Evolutionary conservation across 2,113 vertebrate genomes (phyloP), one percentile per base, ranked within the genome.

Genomic region (Delphinapterus leucas): DNA sequence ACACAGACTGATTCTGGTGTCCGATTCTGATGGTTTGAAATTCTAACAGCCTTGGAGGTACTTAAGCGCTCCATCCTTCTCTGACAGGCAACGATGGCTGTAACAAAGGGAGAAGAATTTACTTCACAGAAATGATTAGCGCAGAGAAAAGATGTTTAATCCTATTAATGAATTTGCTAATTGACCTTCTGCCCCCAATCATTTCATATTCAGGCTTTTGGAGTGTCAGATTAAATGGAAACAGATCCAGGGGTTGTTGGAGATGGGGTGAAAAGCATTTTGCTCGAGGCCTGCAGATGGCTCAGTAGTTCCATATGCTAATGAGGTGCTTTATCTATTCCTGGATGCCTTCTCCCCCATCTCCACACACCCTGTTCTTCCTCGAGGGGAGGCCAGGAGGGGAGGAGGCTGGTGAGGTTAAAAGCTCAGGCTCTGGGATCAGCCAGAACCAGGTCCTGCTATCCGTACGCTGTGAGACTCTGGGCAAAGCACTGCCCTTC

Each of bases 161-260:
- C 97, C 86, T 96, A 93, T 96, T 98, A 97, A 97, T 93, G 93
- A 97, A 96, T 97, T 71, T 89, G 84, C 79, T 96, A 96, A 97
- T 96, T 97, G 97, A 92, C 89, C 96, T 97, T 97, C 83, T 96
- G 93, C 97, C 92, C 97, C 74, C 89, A 96, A 36, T 96, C 97
- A 95, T 95, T 93, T 96, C 97, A 90, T 73, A 76, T 5, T n/a
- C 88, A n/a, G 67, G 96, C 87, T 80, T 96, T 38, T 53, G 79
- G 60, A 31, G 90, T 6, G 63, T 76, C 86, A 81, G 92, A 92
- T 49, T 6, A 92, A 93, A 93, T n/a, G 74, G 80, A 95, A 83
- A 88, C 31, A 84, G 97, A 95, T 49, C 44, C 80, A 77, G 70
- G 26, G 41, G 71, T 20, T 61, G 41, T 36, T 47, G 28, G 55